Percentiles rank a stretch among this genome's conserved stretches.
Evolutionary conservation across 2,888 invertebrate species (phyloP).

Genomic region (Epistrophe eligans): DNA sequence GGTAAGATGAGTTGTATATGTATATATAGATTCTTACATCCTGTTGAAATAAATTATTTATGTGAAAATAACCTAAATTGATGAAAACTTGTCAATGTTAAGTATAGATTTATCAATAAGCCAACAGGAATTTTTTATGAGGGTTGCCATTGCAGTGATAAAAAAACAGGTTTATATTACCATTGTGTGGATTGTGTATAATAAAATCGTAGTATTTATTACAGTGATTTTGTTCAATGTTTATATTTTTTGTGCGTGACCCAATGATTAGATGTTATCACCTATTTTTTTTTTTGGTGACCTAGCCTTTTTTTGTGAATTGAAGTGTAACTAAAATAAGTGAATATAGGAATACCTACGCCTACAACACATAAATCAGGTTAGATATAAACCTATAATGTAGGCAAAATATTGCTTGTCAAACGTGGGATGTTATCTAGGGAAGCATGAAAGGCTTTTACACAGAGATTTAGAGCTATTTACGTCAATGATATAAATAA

Average conservation of each 20-base stretch:
- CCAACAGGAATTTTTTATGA: background rate
- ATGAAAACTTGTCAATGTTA: conserved; percentile 14
- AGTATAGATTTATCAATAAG: background rate
- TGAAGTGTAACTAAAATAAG: conserved; percentile 2
- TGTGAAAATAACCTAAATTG: background rate
- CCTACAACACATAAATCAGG: background rate
- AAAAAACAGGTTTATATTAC: conserved; percentile 9
- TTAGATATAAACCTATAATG: background rate
- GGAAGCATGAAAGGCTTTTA: background rate
- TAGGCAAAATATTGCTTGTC: background rate
- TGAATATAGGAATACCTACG: background rate
- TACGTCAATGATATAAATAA: conserved; percentile 18
- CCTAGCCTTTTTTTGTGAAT: conserved; percentile 25
- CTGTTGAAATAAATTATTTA: conserved; percentile 13
- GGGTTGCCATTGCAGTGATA: background rate
- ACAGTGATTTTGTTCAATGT: conserved; percentile 28
- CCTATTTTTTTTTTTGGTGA: conserved; percentile 2
- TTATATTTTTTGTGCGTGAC: conserved; percentile 17
- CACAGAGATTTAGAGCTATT: conserved; percentile 11
- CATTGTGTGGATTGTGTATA: background rate
- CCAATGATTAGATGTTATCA: conserved; percentile 29
- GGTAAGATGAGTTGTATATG: background rate
- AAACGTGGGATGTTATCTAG: background rate
- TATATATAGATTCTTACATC: background rate
- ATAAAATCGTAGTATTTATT: conserved; percentile 27